Conservation (phyloP, 2,113 vertebrate species). For the Oreochromis tanganicae region DNA sequence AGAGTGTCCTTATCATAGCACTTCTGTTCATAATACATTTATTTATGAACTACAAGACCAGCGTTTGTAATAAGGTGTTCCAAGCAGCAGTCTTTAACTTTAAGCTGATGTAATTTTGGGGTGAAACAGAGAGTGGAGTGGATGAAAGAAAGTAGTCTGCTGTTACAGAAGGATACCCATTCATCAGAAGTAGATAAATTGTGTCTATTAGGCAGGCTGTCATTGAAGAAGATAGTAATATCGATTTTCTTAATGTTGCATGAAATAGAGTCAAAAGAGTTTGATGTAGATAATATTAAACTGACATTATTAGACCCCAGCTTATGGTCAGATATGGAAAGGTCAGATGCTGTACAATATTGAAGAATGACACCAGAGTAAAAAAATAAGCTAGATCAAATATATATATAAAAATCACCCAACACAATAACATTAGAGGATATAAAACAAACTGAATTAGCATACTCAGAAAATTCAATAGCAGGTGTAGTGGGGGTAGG, state of each 20-base stretch:
- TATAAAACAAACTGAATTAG: no score
- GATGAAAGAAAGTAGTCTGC: neutral
- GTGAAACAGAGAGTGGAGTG: neutral
- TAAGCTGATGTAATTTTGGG: neutral
- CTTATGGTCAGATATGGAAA: neutral
- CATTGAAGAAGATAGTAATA: neutral
- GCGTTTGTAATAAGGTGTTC: neutral
- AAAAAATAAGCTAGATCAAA: neutral
- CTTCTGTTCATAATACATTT: neutral
- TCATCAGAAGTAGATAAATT: neutral
- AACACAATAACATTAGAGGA: no score
- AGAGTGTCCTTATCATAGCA: neutral
- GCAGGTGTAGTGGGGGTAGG: no score
- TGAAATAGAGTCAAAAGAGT: neutral
- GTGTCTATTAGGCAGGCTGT: neutral
- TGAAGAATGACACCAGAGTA: neutral
- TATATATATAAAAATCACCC: rapidly evolving
- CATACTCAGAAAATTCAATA: no score
- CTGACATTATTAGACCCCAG: neutral
- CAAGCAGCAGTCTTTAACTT: neutral
- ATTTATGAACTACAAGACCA: neutral
- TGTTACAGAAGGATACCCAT: rapidly evolving
- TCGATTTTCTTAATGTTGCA: neutral
- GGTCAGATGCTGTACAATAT: neutral
- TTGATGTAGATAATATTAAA: neutral